Evolutionary conservation across 1,140 invertebrate species (phyloP).

Genomic region (Ostrea denselamellosa): DNA sequence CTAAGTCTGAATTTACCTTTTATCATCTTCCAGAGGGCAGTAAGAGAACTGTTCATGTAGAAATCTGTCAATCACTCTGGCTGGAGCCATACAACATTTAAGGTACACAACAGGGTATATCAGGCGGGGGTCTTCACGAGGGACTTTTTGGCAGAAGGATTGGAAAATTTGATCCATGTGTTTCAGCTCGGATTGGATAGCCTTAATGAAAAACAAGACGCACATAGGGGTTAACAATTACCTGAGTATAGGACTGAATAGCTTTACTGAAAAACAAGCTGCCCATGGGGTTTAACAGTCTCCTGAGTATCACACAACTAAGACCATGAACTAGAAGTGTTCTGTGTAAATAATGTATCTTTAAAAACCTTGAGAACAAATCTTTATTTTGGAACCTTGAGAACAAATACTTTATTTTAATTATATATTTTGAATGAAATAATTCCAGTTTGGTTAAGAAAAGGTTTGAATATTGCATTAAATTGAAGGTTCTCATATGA

Average conservation of each 20-base stretch:
- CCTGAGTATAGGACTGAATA: not conserved
- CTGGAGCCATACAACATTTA: conserved; percentile 59
- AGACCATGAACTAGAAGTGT: too few relatives aligned
- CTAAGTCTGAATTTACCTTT: conserved; percentile 54
- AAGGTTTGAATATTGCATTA: too few relatives aligned
- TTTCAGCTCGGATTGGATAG: conserved; percentile 63
- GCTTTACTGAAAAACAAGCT: too few relatives aligned
- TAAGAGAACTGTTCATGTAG: conserved; percentile 72
- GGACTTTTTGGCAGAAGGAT: conserved; percentile 54
- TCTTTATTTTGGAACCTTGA: too few relatives aligned
- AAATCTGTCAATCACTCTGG: conserved; percentile 54
- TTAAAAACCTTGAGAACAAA: too few relatives aligned
- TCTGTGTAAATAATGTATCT: too few relatives aligned
- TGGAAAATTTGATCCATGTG: conserved; percentile 58
- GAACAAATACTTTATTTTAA: too few relatives aligned
- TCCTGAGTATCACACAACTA: too few relatives aligned
- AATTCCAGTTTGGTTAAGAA: too few relatives aligned
- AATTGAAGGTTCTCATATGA: too few relatives aligned
- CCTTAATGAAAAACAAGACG: conserved; percentile 56
- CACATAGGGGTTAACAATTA: not conserved
- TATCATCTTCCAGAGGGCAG: conserved; percentile 60
- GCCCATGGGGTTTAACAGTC: too few relatives aligned
- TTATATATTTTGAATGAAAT: too few relatives aligned
- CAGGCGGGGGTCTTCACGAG: conserved; percentile 67
- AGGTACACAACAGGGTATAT: conserved; percentile 70